Conservation (phyloP, 2,888 invertebrate species). For the Metopia argyrocephala region DNA sequence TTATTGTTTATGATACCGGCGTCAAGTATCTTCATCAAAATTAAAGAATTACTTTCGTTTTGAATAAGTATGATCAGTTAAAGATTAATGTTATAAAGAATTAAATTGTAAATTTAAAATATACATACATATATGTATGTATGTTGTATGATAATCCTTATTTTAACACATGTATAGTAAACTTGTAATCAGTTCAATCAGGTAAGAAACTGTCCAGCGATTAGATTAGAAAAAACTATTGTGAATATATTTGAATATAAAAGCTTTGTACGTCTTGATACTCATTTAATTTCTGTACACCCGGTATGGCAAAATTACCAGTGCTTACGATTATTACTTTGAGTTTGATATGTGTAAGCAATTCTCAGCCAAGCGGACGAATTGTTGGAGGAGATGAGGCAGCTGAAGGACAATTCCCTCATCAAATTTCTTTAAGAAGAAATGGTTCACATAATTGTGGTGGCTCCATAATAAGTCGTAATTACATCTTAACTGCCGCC, state of each 20-base stretch:
- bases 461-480: conserved; percentile 68
- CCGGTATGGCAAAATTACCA: conserved; percentile 23
- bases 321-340: neutral
- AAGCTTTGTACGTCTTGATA: neutral
- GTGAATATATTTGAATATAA: neutral
- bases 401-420: conserved; percentile 72
- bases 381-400: conserved; percentile 74
- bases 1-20: neutral
- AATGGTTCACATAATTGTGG: conserved; percentile 69
- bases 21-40: neutral
- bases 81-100: neutral
- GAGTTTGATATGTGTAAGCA: conserved; percentile 25
- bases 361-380: conserved; percentile 67
- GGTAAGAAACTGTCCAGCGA: neutral
- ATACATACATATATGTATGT: too few relatives aligned
- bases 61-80: neutral
- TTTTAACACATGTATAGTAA: neutral
- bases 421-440: conserved; percentile 73
- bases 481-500: conserved; percentile 69
- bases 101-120: neutral
- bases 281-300: neutral
- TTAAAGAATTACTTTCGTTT: neutral
- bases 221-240: neutral
- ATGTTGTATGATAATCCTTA: too few relatives aligned
- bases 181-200: neutral